Evolutionary conservation across 1,140 invertebrate genomes (phyloP).

Genomic region (Tetramorium parvispinum): DNA sequence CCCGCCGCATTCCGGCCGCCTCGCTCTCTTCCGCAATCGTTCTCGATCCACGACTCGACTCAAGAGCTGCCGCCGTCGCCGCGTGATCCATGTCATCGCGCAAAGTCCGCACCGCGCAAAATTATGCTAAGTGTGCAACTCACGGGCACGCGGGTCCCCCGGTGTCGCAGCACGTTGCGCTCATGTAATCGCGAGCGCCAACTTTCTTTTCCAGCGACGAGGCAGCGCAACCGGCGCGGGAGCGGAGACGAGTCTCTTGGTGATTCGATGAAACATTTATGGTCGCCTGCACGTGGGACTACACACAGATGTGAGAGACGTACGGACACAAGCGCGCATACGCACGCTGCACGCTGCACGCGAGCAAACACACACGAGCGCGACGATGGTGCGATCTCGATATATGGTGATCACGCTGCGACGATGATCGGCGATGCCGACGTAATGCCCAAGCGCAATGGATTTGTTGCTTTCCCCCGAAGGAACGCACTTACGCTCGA

Average conservation of each 20-base stretch:
- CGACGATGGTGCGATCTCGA: slow-evolving; percentile 4
- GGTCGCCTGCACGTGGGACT: slow-evolving; percentile 53
- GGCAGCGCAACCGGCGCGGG: slow-evolving; percentile 69
- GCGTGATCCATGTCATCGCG: not conserved
- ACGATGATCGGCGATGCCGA: not conserved
- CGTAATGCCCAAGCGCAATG: not conserved
- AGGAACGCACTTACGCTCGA: slow-evolving; percentile 21
- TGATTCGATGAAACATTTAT: slow-evolving; percentile 83
- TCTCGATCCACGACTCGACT: no score
- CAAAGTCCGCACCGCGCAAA: slow-evolving; percentile 4
- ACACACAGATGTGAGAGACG: slow-evolving; percentile 7
- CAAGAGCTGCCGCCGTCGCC: no score
- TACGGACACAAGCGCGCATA: not conserved
- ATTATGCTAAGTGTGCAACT: slow-evolving; percentile 56
- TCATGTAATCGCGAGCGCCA: slow-evolving; percentile 84
- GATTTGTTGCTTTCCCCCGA: slow-evolving; percentile 31
- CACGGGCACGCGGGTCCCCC: slow-evolving; percentile 63
- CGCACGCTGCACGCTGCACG: not conserved
- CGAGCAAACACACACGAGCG: not conserved
- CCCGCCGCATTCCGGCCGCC: not conserved
- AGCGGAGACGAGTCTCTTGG: slow-evolving; percentile 76
- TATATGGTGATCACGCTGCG: not conserved
- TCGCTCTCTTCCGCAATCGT: not conserved
- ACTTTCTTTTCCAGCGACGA: slow-evolving; percentile 84
- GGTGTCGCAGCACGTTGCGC: slow-evolving; percentile 29